A percentile compares a stretch with the other conserved stretches of the same genome.
phyloP scores from a whole-genome alignment of 2,888 invertebrate species.

The Plebejus anna region DNA sequence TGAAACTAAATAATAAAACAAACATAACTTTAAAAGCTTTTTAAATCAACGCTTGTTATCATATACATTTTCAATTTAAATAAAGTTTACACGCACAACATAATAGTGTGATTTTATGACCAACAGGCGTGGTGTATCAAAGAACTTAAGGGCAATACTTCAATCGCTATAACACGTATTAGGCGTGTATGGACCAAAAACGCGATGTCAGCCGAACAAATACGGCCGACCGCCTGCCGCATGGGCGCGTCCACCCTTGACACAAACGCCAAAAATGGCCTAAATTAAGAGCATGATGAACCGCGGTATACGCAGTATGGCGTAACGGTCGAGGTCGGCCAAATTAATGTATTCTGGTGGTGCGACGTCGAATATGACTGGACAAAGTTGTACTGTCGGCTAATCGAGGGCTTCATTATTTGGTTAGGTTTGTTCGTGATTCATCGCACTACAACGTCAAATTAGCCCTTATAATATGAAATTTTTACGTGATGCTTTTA shows the following conservation, averaged over 20 bases:
- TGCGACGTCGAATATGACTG: neutral
- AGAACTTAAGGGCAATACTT: neutral
- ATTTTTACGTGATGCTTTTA: neutral
- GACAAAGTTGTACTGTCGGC: neutral
- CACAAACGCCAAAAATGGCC: slow-evolving; percentile 8
- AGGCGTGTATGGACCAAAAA: slow-evolving; percentile 16
- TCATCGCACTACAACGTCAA: neutral
- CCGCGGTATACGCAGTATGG: slow-evolving; percentile 19
- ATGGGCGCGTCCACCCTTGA: slow-evolving; percentile 29
- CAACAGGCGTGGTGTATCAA: neutral
- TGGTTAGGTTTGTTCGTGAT: neutral
- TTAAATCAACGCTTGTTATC: neutral
- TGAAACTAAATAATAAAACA: neutral
- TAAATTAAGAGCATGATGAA: slow-evolving; percentile 23
- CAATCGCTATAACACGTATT: neutral
- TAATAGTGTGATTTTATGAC: neutral
- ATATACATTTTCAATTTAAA: neutral
- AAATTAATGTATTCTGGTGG: slow-evolving; percentile 2
- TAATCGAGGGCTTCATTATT: neutral
- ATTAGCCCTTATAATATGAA: neutral
- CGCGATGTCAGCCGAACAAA: slow-evolving; percentile 27
- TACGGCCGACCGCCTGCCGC: slow-evolving; percentile 1
- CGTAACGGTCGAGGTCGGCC: neutral
- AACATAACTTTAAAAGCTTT: neutral
- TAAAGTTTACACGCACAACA: neutral